Conservation (phyloP, 2,113 vertebrate species). For the Regulus satrapa region DNA sequence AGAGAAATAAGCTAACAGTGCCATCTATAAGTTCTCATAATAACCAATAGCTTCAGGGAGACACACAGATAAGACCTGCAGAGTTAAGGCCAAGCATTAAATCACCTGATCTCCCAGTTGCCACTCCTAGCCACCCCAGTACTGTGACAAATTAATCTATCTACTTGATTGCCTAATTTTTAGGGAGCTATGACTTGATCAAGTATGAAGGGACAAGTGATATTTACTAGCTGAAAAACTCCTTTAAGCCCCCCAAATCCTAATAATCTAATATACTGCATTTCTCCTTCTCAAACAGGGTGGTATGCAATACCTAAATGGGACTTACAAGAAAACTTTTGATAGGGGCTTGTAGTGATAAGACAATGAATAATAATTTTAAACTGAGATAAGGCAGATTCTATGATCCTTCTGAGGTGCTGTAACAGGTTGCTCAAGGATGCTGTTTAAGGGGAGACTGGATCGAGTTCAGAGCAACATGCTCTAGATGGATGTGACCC, state of each 20-base stretch:
- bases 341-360: not conserved
- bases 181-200: not conserved
- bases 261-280: not conserved
- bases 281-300: not conserved
- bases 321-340: not conserved
- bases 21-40: not conserved
- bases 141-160: not conserved
- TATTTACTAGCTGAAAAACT: not conserved
- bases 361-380: not conserved
- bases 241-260: rapidly evolving
- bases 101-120: not conserved
- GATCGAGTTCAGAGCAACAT: not conserved
- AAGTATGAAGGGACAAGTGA: not conserved
- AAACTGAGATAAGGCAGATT: not conserved
- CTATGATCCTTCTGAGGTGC: not conserved
- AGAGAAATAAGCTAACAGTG: not conserved
- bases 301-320: rapidly evolving
- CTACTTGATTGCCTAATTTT: not conserved
- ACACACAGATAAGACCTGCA: not conserved
- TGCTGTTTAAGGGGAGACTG: not conserved
- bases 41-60: not conserved
- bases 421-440: not conserved
- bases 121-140: not conserved
- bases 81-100: not conserved
- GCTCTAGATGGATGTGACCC: not conserved